Base-by-base conservation (phyloP, 2,113 vertebrate genomes). In the Sander vitreus region DNA sequence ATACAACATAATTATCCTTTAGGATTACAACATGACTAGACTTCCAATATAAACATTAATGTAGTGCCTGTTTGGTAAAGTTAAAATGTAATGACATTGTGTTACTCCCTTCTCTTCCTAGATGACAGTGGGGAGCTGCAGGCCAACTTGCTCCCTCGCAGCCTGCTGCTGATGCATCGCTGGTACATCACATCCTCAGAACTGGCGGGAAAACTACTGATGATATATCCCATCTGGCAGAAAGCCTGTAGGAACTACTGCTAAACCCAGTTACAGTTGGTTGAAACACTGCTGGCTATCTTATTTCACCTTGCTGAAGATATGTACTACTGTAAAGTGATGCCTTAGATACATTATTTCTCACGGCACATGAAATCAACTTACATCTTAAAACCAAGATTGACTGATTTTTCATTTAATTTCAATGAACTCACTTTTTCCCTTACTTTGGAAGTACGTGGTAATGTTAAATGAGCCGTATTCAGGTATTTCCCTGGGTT, bases 151-250 rank as follows among this genome's bases (percentile, higher is more conserved):
- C 94, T 98, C 84, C 98, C 98, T 75, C 96, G 97, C 90, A 98
- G 89, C n/a, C 92, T 99, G 73, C 96, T 99, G 73, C 94, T 99
- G 93, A 99, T 99, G 98, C 98, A 99, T 73, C 96, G 96, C 21
- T 99, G 98, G 98, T 99, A 99, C 86, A 89, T 98, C 80, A 95
- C 96, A 66, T 99, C 98, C 2, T 96, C 97, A 45, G 98, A 99
- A 89, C 88, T 99, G 86, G 98, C 97, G 18, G 95, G 95, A 91
- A 99, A 98, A 89, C 97, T 99, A 75, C 95, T 98, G 71, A 94
- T 96, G 86, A 96, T 95, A 99, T 99, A 99, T 99, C 98, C 96
- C 96, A 95, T 87, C 59, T 63, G 19, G 54, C 43, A 66, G 43
- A 68, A 76, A 14, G 12, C 16, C 53, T 25, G 25, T 33, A 45